Evolutionary conservation across 2,797 vertebrate species (phyloP).

Genomic region (Falco naumanni): DNA sequence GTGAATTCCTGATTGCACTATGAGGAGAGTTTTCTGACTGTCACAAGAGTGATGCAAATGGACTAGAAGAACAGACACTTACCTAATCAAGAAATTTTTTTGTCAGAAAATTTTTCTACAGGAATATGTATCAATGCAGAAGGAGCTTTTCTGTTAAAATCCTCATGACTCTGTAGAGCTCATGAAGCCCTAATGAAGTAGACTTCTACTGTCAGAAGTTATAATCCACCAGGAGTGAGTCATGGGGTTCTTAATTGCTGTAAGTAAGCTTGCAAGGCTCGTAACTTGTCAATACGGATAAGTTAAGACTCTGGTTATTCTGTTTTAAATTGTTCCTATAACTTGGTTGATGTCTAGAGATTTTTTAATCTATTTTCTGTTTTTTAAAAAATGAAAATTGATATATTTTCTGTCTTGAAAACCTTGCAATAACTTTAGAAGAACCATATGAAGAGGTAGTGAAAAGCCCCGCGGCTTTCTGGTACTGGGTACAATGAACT

Average conservation of each 20-base stretch:
- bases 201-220: background rate
- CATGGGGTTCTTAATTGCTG: constrained; percentile 1
- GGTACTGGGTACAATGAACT: background rate
- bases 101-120: background rate
- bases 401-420: background rate
- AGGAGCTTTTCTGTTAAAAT: background rate
- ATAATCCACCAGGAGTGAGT: background rate
- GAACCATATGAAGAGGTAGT: background rate
- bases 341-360: background rate
- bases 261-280: constrained; percentile 27
- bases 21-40: background rate
- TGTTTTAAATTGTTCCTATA: background rate
- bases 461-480: background rate
- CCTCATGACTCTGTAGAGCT: background rate
- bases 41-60: background rate
- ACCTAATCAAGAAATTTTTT: background rate
- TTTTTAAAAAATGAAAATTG: too few species aligned
- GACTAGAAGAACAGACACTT: background rate
- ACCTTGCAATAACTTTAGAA: background rate
- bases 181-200: background rate
- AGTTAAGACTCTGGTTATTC: background rate
- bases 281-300: background rate
- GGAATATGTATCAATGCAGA: background rate
- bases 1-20: background rate
- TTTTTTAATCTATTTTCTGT: background rate